A percentile compares a stretch with the other conserved stretches of the same genome.
phyloP scores from a whole-genome alignment of 2,888 invertebrate genomes.

The Phaonia tiefii region DNA sequence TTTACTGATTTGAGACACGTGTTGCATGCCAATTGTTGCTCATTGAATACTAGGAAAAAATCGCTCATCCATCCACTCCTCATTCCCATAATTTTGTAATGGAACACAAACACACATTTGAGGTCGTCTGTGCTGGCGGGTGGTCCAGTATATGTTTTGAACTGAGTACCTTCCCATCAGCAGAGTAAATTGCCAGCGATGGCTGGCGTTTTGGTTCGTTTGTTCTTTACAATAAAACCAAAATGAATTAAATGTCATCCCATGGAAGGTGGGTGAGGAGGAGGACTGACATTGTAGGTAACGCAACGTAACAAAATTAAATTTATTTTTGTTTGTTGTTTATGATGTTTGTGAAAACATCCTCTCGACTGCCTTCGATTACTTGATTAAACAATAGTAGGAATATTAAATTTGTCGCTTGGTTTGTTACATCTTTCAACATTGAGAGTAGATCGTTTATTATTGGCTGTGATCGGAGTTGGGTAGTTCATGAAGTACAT shows the following conservation, averaged over 20 bases:
- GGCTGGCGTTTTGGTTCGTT: constrained; percentile 32
- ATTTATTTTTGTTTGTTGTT: constrained; percentile 40
- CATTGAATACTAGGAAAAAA: constrained; percentile 58
- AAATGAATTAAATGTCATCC: constrained; percentile 45
- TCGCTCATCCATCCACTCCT: constrained; percentile 7
- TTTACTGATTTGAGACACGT: constrained; percentile 63
- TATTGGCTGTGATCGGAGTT: too few species aligned
- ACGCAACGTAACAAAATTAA: constrained; percentile 32
- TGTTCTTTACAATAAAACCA: constrained; percentile 45
- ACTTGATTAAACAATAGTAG: neutral
- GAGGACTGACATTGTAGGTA: too few species aligned
- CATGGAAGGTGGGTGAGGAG: neutral
- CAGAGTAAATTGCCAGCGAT: neutral
- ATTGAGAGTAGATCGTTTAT: too few species aligned
- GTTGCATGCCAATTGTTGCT: constrained; percentile 66
- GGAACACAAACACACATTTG: neutral
- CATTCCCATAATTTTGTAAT: too few species aligned
- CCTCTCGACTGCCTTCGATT: neutral
- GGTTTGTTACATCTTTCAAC: neutral
- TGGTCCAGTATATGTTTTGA: neutral
- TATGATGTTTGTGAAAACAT: constrained; percentile 8
- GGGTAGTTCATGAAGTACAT: too few species aligned
- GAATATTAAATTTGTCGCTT: neutral
- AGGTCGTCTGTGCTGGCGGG: neutral
- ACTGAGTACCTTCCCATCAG: neutral